Evolutionary conservation across 2,888 invertebrate species (phyloP), one percentile per base, ranked within the genome.

Genomic region (Tricholauxania praeusta): DNA sequence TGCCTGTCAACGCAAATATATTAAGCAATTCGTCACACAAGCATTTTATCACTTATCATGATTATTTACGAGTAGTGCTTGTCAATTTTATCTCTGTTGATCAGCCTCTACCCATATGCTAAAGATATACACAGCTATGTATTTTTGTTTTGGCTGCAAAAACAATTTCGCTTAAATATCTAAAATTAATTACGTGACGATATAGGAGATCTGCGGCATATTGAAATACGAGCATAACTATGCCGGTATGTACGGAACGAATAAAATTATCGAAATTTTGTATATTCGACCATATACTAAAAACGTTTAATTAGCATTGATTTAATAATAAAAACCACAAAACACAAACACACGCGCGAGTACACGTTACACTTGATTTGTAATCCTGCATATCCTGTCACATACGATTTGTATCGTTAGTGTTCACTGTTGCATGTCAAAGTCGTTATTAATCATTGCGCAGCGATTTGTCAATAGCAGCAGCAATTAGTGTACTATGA

Each of bases 391-490:
- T 52, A 47, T 70, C 62, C 64, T 64, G 53, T 53, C 53, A 59
- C 59, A 28, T 19, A 19, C 15, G 17, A 10, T 39, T 39, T 39
- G 39, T 39, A 10, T 39, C 39, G 39, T 39, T 39, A 39, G 39
- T 39, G 39, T 39, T 39, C 39, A 39, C 39, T 10, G 39, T 10
- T 39, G 70, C 47, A 52, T 52, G 62, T 17, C 19, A 47, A 74
- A 71, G 75, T 76, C 78, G 77, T 78, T 39, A 39, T 39, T 78
- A 76, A 77, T 78, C 78, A 78, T 77, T 75, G 72, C 75, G 74
- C 68, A 75, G 75, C 76, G 76, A 78, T 78, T 78, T 78, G 77
- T 78, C 78, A 78, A 73, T 76, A 74, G 57, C 76, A 77, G 64
- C 55, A 52, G 14, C 22, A 19, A 51, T 39, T 39, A 39, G 39